Percentiles rank a stretch among this genome's conserved stretches.
Conservation (phyloP, 2,797 vertebrate species). For the Podarcis siculus region DNA sequence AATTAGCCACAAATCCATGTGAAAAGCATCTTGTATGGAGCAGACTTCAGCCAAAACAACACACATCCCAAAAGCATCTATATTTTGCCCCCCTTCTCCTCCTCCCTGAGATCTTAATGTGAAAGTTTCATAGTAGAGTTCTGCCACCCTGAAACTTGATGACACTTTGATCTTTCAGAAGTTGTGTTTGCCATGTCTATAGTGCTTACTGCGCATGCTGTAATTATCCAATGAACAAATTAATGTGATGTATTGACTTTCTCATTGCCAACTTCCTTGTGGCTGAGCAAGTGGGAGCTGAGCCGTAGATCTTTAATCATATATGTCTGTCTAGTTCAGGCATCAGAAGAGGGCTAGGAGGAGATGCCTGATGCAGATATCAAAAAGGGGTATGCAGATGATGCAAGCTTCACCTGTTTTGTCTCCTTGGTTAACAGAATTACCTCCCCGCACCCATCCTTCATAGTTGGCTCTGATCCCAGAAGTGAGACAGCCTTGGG, state of each 20-base stretch:
- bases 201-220: not conserved
- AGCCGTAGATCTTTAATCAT: not conserved
- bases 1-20: not conserved
- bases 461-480: not conserved
- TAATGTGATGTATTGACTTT: not conserved
- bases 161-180: not conserved
- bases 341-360: not conserved
- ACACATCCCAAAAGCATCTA: not conserved
- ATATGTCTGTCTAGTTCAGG: not conserved
- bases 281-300: not conserved
- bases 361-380: not conserved
- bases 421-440: not conserved
- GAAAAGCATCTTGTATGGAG: slow-evolving; percentile 22
- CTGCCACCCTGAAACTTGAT: not conserved
- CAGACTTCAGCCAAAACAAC: not conserved
- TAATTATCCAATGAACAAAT: not conserved
- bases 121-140: not conserved
- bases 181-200: not conserved
- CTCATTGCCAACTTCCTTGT: not conserved
- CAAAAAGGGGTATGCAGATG: not conserved
- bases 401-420: not conserved
- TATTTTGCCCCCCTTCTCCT: not conserved
- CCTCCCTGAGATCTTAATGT: not conserved
- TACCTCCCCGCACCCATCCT: not conserved
- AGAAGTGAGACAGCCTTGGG: not conserved